A percentile compares a stretch with the other conserved stretches of the same genome.
phyloP scores from a whole-genome alignment of 1,140 invertebrate species.

The Lordiphosa collinella region DNA sequence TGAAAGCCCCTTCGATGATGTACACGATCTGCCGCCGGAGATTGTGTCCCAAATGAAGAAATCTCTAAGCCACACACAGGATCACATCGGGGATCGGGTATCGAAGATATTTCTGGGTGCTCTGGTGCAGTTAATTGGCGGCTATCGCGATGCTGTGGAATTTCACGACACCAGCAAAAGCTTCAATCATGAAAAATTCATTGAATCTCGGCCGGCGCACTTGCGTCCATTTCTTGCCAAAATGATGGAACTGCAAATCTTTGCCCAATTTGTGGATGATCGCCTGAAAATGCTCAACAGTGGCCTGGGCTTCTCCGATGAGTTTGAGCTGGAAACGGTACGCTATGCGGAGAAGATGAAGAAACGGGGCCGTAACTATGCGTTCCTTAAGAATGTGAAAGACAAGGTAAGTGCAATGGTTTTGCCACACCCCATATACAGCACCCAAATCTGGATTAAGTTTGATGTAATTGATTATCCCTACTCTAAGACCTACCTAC shows the following conservation, averaged over 20 bases:
- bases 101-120: constrained; percentile 93
- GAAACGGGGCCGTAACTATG: constrained; percentile 89
- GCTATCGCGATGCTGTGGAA: constrained; percentile 93
- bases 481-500: too few relatives aligned
- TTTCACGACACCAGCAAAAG: constrained; percentile 88
- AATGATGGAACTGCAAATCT: constrained; percentile 96
- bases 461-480: too few relatives aligned
- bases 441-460: too few relatives aligned
- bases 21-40: constrained; percentile 90
- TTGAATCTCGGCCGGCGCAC: constrained; percentile 88
- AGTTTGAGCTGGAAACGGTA: constrained; percentile 95
- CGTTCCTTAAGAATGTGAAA: constrained; percentile 88
- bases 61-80: constrained; percentile 81
- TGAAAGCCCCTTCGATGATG: constrained; percentile 92
- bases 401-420: constrained; percentile 82
- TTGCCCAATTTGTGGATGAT: constrained; percentile 97
- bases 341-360: constrained; percentile 90
- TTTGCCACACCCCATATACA: neutral
- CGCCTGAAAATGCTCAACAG: constrained; percentile 93
- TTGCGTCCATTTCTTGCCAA: constrained; percentile 94
- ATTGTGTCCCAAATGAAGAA: constrained; percentile 85
- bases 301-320: constrained; percentile 93
- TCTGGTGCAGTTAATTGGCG: constrained; percentile 94
- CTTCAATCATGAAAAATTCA: constrained; percentile 93
- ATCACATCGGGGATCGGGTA: constrained; percentile 91